These are phyloP conservation scores for Chaetops frenatus DNA, from an alignment of 2,113 vertebrate genomes.

Conservation along the genomic window DNA sequence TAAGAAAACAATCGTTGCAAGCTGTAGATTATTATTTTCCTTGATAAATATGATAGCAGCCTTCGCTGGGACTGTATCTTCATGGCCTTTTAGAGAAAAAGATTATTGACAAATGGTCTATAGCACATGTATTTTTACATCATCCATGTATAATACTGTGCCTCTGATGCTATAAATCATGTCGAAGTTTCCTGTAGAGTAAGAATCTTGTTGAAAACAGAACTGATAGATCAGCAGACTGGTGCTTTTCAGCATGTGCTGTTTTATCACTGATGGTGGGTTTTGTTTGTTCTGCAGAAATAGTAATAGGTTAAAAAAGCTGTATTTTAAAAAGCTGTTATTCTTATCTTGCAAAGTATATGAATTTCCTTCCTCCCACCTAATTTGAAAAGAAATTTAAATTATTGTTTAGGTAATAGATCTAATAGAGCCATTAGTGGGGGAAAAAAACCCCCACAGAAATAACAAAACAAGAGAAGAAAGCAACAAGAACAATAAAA, in stretches of 20 bases:
- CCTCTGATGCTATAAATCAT: background rate
- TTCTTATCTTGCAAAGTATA: background rate
- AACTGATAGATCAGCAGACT: background rate
- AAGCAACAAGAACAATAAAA: background rate
- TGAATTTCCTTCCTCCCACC: background rate
- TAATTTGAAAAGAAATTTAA: background rate
- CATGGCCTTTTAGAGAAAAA: background rate
- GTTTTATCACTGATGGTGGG: background rate
- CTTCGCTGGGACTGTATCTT: background rate
- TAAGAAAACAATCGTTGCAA: background rate
- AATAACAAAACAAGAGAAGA: background rate
- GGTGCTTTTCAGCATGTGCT: background rate
- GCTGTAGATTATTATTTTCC: background rate
- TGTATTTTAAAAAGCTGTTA: background rate
- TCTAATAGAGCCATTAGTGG: background rate
- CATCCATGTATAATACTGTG: background rate
- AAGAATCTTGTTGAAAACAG: conserved; percentile 1
- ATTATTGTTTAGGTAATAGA: background rate
- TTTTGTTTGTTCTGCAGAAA: background rate
- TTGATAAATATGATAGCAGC: background rate
- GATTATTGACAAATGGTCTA: background rate
- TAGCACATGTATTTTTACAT: background rate
- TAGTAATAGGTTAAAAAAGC: background rate
- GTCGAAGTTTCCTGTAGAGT: conserved; percentile 23
- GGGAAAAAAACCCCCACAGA: no score